These are phyloP conservation scores for Aphaenogaster ashmeadi DNA, from an alignment of 1,140 invertebrate genomes.

Conservation along the genomic window DNA sequence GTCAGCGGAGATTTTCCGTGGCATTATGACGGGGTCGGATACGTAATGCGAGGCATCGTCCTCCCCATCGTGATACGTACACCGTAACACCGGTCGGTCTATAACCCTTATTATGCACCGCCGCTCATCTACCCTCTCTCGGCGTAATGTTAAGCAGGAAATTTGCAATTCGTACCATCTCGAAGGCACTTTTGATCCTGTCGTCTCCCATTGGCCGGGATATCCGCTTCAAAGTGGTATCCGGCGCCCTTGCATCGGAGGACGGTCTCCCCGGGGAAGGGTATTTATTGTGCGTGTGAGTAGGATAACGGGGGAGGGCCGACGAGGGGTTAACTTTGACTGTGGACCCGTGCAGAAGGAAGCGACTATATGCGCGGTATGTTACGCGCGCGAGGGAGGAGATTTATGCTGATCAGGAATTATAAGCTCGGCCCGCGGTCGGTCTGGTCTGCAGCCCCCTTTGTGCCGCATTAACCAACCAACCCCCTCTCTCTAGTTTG, in stretches of 20 bases:
- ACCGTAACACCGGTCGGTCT: constrained; percentile 41
- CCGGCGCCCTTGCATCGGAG: constrained; percentile 21
- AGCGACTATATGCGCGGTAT: constrained; percentile 42
- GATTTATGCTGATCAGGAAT: constrained; percentile 83
- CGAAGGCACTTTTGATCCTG: constrained; percentile 74
- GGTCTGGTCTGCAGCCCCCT: constrained; percentile 71
- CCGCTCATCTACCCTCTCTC: constrained; percentile 45
- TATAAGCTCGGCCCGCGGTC: constrained; percentile 78
- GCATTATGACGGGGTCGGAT: background rate
- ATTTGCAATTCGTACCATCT: constrained; percentile 77
- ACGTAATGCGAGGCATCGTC: constrained; percentile 8
- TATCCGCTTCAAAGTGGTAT: constrained; percentile 71
- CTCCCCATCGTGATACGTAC: constrained; percentile 8
- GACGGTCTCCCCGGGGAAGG: constrained; percentile 38
- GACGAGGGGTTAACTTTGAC: constrained; percentile 73
- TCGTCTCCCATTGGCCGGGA: constrained; percentile 68
- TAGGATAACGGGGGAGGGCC: constrained; percentile 11
- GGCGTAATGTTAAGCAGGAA: constrained; percentile 65
- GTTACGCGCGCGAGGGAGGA: constrained; percentile 52
- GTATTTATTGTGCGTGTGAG: constrained; percentile 55
- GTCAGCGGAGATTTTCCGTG: constrained; percentile 31
- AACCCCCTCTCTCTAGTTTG: constrained; percentile 9
- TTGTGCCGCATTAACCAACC: constrained; percentile 74
- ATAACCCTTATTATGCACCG: constrained; percentile 68
- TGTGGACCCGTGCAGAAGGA: constrained; percentile 67